A percentile compares a stretch with the other conserved stretches of the same genome.
phyloP scores from a whole-genome alignment of 1,140 invertebrate species.

The Drosophila subobscura region DNA sequence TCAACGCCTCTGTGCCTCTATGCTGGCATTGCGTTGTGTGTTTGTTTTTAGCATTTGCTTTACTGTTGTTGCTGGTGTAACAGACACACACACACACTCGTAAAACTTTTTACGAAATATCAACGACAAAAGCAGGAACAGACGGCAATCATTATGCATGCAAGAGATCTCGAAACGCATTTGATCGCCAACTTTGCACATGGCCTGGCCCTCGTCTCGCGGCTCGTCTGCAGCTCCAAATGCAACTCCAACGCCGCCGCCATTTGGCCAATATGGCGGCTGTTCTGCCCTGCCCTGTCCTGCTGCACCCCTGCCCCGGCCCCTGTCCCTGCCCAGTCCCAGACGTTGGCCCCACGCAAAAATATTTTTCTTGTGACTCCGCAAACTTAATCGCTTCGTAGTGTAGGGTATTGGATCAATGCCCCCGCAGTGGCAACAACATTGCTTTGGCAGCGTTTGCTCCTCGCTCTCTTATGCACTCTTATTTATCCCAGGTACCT shows the following conservation, averaged over 20 bases:
- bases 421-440: too few relatives aligned
- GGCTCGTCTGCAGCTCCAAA: slow-evolving; percentile 7
- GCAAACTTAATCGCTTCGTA: slow-evolving; percentile 10
- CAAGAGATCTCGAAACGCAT: slow-evolving; percentile 54
- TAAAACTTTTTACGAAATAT: slow-evolving; percentile 53
- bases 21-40: slow-evolving; percentile 52
- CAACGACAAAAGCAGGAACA: slow-evolving; percentile 35
- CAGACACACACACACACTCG: slow-evolving; percentile 28
- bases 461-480: too few relatives aligned
- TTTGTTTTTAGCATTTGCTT: slow-evolving; percentile 69
- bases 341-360: slow-evolving; percentile 66
- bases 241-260: slow-evolving; percentile 34
- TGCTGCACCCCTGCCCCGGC: neutral
- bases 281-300: slow-evolving; percentile 15
- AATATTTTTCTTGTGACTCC: slow-evolving; percentile 66
- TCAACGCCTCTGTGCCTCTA: slow-evolving; percentile 26
- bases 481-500: too few relatives aligned
- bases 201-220: slow-evolving; percentile 12
- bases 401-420: too few relatives aligned
- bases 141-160: slow-evolving; percentile 66
- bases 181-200: slow-evolving; percentile 56
- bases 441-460: too few relatives aligned
- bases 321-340: slow-evolving; percentile 11
- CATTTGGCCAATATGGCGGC: slow-evolving; percentile 68
- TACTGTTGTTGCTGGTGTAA: slow-evolving; percentile 30